Evolutionary conservation across 2,113 vertebrate genomes (phyloP), one percentile per base, ranked within the genome.

Genomic region (Cephalopholis sonnerati): DNA sequence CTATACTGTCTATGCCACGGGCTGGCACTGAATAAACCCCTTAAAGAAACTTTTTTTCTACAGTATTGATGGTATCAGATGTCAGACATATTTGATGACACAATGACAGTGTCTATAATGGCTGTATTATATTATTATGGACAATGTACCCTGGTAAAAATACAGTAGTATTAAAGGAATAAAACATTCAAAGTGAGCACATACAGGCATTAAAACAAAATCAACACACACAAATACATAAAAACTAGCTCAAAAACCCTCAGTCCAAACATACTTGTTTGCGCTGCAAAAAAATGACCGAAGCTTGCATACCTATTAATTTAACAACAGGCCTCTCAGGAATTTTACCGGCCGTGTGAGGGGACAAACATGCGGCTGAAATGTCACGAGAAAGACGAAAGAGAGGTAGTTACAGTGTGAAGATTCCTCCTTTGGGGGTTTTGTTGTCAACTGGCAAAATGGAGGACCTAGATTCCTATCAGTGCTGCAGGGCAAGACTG

Each of bases 381-480:
- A 78, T 41, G 77, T 88, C 83, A 84, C 4, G 18, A 87, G 76
- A 81, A 74, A 77, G 63, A 81, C 82, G 82, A 74, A 6, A 77
- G 70, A 87, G 57, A 59, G 55, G 65, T 81, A 71, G 86, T 84
- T 85, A 90, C 85, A 84, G 77, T 51, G 65, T 18, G 53, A 75
- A 62, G 73, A 58, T 87, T 74, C 70, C 73, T 76, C 76, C 80
- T 87, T 41, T 71, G 80, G 70, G 78, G 53, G 7, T 61, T 86
- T 74, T 57, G 67, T 86, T 82, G 77, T 77, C 78, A 84, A 69
- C 48, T 57, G 85, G 58, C 59, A 62, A 74, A 73, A 85, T 66
- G 58, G 70, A 59, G 71, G 62, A 78, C 29, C 69, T 53, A 77
- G 86, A 92, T 92, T 83, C 39, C 78, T 70, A 83, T 90, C 78